These are phyloP conservation scores for Myrmecophaga tridactyla DNA, from an alignment of 2,113 vertebrate species.

Conservation along the genomic window DNA sequence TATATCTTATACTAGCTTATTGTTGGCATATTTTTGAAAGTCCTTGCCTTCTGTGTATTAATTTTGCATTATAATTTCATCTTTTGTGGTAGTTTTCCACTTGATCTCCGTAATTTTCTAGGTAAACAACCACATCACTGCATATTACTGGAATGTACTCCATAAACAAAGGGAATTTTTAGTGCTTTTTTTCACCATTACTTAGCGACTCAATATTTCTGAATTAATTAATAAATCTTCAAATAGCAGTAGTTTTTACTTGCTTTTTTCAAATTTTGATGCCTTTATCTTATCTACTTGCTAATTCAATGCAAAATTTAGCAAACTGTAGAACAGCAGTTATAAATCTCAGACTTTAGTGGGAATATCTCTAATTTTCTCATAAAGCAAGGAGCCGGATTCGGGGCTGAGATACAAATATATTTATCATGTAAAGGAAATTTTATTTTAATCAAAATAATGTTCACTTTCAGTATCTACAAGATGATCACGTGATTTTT, in stretches of 20 bases:
- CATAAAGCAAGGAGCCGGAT: neutral
- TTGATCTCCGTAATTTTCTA: neutral
- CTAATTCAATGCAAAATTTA: neutral
- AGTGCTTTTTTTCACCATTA: neutral
- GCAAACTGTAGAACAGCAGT: neutral
- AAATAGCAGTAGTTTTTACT: neutral
- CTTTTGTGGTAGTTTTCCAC: neutral
- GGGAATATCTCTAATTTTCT: neutral
- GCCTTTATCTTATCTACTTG: neutral
- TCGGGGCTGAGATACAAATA: neutral
- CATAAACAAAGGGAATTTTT: neutral
- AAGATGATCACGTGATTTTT: neutral
- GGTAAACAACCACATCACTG: neutral
- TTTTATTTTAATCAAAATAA: constrained; percentile 7
- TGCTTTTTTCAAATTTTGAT: too few species aligned
- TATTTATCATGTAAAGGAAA: neutral
- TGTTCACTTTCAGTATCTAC: neutral
- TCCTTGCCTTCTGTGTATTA: neutral
- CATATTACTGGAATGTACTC: neutral
- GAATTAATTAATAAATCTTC: neutral
- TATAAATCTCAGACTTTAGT: neutral
- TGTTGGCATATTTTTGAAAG: neutral
- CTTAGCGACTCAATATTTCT: neutral
- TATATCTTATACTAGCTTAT: neutral
- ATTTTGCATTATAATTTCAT: neutral